Percentiles rank a stretch among this genome's conserved stretches.
These are phyloP conservation scores for Acanthopagrus latus DNA, from an alignment of 2,797 vertebrate genomes.

Conservation along the genomic window DNA sequence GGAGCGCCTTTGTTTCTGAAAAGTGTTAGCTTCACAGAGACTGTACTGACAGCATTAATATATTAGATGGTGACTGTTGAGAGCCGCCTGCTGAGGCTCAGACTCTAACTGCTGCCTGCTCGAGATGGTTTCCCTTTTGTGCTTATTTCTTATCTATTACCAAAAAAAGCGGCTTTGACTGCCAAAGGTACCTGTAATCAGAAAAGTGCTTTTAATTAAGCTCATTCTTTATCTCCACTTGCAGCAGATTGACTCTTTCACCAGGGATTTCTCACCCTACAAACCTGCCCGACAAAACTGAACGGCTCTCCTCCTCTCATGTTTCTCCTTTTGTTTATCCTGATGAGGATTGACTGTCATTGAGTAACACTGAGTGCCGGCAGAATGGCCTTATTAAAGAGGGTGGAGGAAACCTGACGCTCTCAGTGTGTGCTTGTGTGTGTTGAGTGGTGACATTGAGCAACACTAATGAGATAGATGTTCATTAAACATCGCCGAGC, in stretches of 20 bases:
- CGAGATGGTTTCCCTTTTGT: slow-evolving; percentile 53
- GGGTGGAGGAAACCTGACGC: slow-evolving; percentile 63
- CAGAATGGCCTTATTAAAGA: slow-evolving; percentile 76
- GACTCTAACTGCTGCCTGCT: slow-evolving; percentile 71
- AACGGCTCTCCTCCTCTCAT: slow-evolving; percentile 56
- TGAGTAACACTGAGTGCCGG: slow-evolving; percentile 69
- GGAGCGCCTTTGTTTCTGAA: slow-evolving; percentile 86
- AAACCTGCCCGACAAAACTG: slow-evolving; percentile 42
- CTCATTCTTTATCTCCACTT: slow-evolving; percentile 60
- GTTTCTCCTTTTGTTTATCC: slow-evolving; percentile 74
- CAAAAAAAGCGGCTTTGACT: slow-evolving; percentile 54
- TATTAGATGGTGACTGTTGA: slow-evolving; percentile 84
- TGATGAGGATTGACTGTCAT: slow-evolving; percentile 76
- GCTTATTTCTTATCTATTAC: slow-evolving; percentile 65
- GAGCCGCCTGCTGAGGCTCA: slow-evolving; percentile 78
- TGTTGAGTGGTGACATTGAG: slow-evolving; percentile 72
- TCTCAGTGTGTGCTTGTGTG: slow-evolving; percentile 42
- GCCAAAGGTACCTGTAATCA: slow-evolving; percentile 51
- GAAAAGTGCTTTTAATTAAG: slow-evolving; percentile 73
- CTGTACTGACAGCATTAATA: slow-evolving; percentile 87
- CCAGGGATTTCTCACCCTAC: slow-evolving; percentile 57
- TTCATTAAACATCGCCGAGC: slow-evolving; percentile 81
- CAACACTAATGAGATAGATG: slow-evolving; percentile 82
- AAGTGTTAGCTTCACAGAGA: slow-evolving; percentile 86
- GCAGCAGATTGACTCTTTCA: slow-evolving; percentile 57